Base-by-base conservation (phyloP, 1,140 invertebrate genomes). In the Aethina tumida region DNA sequence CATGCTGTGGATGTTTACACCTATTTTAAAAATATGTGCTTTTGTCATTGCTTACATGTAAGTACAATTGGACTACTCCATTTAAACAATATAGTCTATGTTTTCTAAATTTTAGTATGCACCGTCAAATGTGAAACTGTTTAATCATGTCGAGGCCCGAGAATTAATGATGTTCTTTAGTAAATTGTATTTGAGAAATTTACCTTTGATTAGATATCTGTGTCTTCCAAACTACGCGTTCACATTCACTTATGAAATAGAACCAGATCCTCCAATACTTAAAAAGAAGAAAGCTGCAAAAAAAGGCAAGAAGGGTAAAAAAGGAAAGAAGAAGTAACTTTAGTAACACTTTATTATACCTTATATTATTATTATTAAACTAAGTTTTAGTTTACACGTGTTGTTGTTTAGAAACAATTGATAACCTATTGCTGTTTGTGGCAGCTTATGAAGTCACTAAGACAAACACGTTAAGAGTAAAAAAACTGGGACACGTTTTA, bases 171-270 rank as follows among this genome's bases (percentile, higher is more conserved):
- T 44, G 29, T 59, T 49, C 38, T 62, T 62, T 43, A 53, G 49
- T 27, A 49, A 35, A 39, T 29, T 55, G 7, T 62, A 60, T 41
- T 32, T 59, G 10, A 40, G 55, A 37, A 55, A 60, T 47, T 41
- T 62, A 25, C 58, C 58, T 0, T 36, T 62, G 12, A 53, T 62
- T n/a, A 33, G 52, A 37, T 41, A 54, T 27, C 25, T 58, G 18
- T 46, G 45, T 25, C 32, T 58, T 6, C 59, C 58, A 13, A 59
- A 59, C 41, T 62, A 52, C 42, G 47, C 45, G 15, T 47, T 62
- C n/a, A 32, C 47, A 16, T 42, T 56, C 13, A 40, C 50, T 17
- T 53, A 50, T 30, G 38, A 45, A 29, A 14, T 53, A 7, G 43
- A 50, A 32, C 45, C 50, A 2, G 40, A 45, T 5, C 22, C 34